A percentile compares a stretch with the other conserved stretches of the same genome.
These are phyloP conservation scores for Microcebus griseorufus DNA, from an alignment of 2,113 vertebrate genomes.

Conservation along the genomic window DNA sequence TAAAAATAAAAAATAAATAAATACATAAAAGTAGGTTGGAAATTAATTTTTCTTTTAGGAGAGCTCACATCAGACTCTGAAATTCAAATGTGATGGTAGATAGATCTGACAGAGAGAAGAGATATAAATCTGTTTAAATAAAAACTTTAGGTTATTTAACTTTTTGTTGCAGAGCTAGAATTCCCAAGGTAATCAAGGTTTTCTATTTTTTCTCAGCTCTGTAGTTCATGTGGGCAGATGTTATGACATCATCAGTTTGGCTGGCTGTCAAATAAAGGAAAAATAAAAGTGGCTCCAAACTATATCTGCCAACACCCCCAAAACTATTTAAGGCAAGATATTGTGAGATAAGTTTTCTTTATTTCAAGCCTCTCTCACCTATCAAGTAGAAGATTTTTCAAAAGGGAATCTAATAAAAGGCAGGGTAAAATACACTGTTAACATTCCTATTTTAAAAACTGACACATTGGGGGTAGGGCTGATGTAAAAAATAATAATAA, in stretches of 20 bases:
- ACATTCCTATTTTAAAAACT: slow-evolving; percentile 14
- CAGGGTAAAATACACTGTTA: slow-evolving; percentile 47
- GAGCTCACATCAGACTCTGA: background rate
- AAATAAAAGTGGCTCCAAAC: slow-evolving; percentile 51
- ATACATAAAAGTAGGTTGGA: background rate
- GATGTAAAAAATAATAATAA: too few relatives aligned
- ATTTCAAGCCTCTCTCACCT: slow-evolving; percentile 13
- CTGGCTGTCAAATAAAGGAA: slow-evolving; percentile 50
- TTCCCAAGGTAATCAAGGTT: slow-evolving; percentile 8
- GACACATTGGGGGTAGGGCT: background rate
- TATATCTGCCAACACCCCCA: slow-evolving; percentile 20
- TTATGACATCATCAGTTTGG: background rate
- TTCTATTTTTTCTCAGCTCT: background rate
- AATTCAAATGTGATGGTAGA: slow-evolving; percentile 22
- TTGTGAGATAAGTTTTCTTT: slow-evolving; percentile 10
- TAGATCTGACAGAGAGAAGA: slow-evolving; percentile 18
- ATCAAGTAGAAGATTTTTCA: slow-evolving; percentile 44
- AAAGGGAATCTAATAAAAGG: slow-evolving; percentile 54
- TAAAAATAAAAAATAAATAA: too few relatives aligned
- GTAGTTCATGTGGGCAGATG: background rate
- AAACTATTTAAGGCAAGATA: slow-evolving; percentile 49
- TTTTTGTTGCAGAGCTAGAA: slow-evolving; percentile 31
- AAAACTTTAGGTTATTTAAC: slow-evolving; percentile 26
- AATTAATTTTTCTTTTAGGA: slow-evolving; percentile 35
- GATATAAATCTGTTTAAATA: slow-evolving; percentile 13